Evolutionary conservation across 92 coral and sea anemone genomes (phyloP).

Genomic region (Scolanthus callimorphus): DNA sequence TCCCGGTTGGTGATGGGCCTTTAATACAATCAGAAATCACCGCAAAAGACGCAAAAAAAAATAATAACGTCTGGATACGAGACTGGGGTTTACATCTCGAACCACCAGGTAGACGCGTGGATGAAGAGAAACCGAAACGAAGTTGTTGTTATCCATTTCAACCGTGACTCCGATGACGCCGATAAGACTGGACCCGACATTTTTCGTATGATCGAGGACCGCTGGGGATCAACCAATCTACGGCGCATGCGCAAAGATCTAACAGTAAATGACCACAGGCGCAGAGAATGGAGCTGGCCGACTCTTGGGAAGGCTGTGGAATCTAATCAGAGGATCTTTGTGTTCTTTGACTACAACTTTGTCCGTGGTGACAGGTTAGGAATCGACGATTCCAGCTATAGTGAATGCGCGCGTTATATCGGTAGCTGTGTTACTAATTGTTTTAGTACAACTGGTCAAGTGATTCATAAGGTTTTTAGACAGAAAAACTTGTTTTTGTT

Average conservation of each 20-base stretch:
- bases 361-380: no score
- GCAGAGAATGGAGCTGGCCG: constrained; percentile 23
- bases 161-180: constrained; percentile 24
- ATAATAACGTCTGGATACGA: no score
- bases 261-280: constrained; percentile 21
- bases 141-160: constrained; percentile 44
- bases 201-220: constrained; percentile 10
- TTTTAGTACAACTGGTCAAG: no score
- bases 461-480: no score
- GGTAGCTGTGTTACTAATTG: no score
- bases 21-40: no score
- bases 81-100: no score
- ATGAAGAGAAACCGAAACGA: constrained; percentile 40
- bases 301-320: constrained; percentile 32
- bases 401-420: no score
- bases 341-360: constrained; percentile 41
- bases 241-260: constrained; percentile 7
- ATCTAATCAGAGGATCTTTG: constrained; percentile 40
- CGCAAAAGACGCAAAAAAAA: no score
- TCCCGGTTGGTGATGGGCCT: no score
- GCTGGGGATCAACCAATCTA: constrained; percentile 40
- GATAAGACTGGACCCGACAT: constrained; percentile 27
- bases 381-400: no score
- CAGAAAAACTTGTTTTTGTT: no score
- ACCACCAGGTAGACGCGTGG: constrained; percentile 30